Percentiles rank a stretch among this genome's conserved stretches.
phyloP scores from a whole-genome alignment of 2,797 vertebrate species.

The Cirrhinus molitorella region DNA sequence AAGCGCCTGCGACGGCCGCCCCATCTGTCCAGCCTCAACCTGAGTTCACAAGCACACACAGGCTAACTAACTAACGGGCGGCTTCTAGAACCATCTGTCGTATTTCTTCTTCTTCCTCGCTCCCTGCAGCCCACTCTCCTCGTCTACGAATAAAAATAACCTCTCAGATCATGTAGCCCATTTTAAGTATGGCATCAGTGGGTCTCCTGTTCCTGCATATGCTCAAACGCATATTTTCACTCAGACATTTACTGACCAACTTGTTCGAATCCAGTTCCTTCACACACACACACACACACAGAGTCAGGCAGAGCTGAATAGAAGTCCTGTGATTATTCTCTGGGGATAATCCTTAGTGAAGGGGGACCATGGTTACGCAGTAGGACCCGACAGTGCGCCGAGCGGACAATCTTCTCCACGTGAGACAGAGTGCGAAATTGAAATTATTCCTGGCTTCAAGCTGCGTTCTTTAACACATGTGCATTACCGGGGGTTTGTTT shows the following conservation, averaged over 20 bases:
- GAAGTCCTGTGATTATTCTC: conserved; percentile 46
- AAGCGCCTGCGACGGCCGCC: conserved; percentile 62
- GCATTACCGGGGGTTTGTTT: conserved; percentile 50
- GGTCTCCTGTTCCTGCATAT: conserved; percentile 32
- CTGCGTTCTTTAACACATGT: conserved; percentile 62
- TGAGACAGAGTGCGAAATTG: conserved; percentile 60
- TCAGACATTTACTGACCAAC: background rate
- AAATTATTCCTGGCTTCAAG: conserved; percentile 67
- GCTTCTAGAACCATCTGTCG: conserved; percentile 83
- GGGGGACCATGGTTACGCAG: conserved; percentile 35
- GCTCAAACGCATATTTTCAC: background rate
- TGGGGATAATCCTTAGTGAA: conserved; percentile 37
- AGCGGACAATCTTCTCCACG: conserved; percentile 61
- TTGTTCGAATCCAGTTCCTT: background rate
- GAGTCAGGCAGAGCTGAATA: conserved; percentile 30
- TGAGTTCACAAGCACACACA: conserved; percentile 76
- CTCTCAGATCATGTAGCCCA: conserved; percentile 11
- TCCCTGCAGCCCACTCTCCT: conserved; percentile 58
- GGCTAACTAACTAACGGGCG: conserved; percentile 80
- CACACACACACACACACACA: conserved; percentile 35
- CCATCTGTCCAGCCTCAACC: conserved; percentile 85
- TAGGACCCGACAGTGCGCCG: conserved; percentile 27
- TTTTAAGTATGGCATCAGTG: conserved; percentile 28
- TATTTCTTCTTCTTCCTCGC: conserved; percentile 65
- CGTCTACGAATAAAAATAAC: conserved; percentile 55